Base-by-base conservation (phyloP, 2,797 vertebrate genomes). In the Ceryle rudis region DNA sequence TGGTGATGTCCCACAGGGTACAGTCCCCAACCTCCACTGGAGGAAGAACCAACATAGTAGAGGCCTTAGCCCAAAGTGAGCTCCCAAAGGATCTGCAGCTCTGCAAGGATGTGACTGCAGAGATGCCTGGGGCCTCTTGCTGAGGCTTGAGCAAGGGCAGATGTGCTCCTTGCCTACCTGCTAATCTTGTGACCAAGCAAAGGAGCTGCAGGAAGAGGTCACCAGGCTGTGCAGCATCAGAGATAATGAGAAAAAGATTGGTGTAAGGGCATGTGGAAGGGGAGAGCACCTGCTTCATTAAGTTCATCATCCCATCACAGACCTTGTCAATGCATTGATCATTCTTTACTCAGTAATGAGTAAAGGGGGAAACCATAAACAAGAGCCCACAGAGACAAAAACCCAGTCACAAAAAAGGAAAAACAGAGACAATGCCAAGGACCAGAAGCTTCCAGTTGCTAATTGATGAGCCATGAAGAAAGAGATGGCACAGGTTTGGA, bases 221-320 rank as follows among this genome's bases (percentile, higher is more conserved):
- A 61, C 9, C 33, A 62, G 67, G 16, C n/a, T 65, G 29, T 35
- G 31, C 26, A 61, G 41, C 15, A 61, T 17, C 39, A 72, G 29
- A 84, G 46, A 57, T 14, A 9, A 58, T 14, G n/a, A 60, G 25
- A 87, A 89, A 67, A 3, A 42, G 18, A 47, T 22, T 37, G 23
- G 18, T 35, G 18, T 39, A 78, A 81, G 12, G 10, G 5, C 26
- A 73, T 0, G 0, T 10, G 21, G 21, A 65, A 65, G 3, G 8
- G 8, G 39, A 84, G 9, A 58, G 12, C 5, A 23, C 20, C 15
- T 35, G 55, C 26, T 82, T 66, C 21, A 29, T 8, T 39, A 44
- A 66, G 8, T 23, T 57, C 39, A 54, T 35, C 4, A 46, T 37
- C 21, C 39, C 18, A 71, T 67, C 33, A 23, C 60, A 39, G 62